phyloP scores from a whole-genome alignment of 1,140 invertebrate species.

The Latrodectus geometricus region DNA sequence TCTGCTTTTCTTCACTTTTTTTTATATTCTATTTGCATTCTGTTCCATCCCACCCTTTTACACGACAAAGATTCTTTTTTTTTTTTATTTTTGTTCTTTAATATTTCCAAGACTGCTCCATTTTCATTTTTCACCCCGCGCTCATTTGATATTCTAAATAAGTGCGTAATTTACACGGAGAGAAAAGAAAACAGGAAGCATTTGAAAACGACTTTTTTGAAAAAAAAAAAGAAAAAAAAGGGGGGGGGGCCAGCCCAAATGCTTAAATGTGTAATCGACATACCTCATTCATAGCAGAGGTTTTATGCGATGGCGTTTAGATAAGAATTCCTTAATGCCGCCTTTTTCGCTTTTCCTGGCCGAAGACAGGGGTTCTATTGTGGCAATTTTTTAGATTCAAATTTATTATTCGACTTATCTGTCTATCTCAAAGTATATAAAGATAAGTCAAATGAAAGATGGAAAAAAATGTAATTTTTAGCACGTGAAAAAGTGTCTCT shows the following conservation, averaged over 20 bases:
- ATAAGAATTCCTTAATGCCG: neutral
- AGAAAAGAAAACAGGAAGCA: constrained; percentile 50
- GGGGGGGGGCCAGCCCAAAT: neutral
- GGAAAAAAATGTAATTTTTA: too few species aligned
- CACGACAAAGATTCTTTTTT: neutral
- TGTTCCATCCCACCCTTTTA: neutral
- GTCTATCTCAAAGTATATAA: too few species aligned
- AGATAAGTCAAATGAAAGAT: too few species aligned
- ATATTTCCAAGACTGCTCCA: neutral
- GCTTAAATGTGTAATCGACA: neutral
- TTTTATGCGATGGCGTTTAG: constrained; percentile 10
- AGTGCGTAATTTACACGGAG: constrained; percentile 28
- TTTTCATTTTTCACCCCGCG: neutral
- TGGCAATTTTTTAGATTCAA: too few species aligned
- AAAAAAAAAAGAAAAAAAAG: neutral
- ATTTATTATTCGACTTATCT: too few species aligned
- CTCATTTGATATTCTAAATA: constrained; percentile 10
- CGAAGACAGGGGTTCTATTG: too few species aligned
- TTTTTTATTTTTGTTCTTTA: neutral
- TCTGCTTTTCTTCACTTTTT: constrained; percentile 34
- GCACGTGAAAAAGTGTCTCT: too few species aligned
- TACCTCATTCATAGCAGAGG: neutral
- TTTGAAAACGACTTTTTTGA: constrained; percentile 42
- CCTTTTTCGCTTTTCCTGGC: too few species aligned
- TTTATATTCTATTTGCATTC: neutral